These are phyloP conservation scores for Pandemis cinnamomeana DNA, from an alignment of 2,888 invertebrate species.

Conservation along the genomic window DNA sequence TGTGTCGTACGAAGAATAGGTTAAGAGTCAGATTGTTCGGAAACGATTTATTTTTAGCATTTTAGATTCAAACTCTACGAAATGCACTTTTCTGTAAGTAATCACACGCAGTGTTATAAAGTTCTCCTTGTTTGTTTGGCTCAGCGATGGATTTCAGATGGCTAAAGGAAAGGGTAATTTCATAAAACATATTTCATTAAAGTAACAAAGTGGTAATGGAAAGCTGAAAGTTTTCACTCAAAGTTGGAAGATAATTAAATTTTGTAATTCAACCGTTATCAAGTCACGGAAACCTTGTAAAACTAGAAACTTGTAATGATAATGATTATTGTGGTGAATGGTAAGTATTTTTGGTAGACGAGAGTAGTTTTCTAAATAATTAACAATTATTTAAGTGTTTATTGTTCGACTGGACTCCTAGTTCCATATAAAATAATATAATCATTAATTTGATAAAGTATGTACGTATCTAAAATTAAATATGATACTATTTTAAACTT, in stretches of 20 bases:
- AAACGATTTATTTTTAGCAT: conserved; percentile 16
- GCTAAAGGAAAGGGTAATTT: conserved; percentile 75
- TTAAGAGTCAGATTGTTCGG: conserved; percentile 19
- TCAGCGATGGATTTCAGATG: conserved; percentile 80
- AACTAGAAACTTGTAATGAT: neutral
- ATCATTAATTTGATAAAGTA: too few species aligned
- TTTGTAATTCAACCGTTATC: neutral
- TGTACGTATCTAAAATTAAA: too few species aligned
- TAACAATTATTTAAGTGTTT: neutral
- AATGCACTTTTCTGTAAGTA: conserved; percentile 10
- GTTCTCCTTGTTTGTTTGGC: conserved; percentile 72
- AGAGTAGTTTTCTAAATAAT: neutral
- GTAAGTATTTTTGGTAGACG: neutral
- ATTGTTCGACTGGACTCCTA: too few species aligned
- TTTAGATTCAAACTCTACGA: neutral
- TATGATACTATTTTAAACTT: too few species aligned
- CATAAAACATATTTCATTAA: conserved; percentile 36
- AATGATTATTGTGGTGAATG: neutral
- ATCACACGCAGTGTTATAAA: conserved; percentile 48
- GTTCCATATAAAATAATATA: too few species aligned
- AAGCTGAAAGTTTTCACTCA: conserved; percentile 1
- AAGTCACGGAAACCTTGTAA: neutral
- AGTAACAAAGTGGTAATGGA: neutral
- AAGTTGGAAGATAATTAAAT: neutral
- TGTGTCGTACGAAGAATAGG: too few species aligned